These are phyloP conservation scores for Ardeotis arabs DNA, from an alignment of 2,113 vertebrate genomes.

Conservation along the genomic window DNA sequence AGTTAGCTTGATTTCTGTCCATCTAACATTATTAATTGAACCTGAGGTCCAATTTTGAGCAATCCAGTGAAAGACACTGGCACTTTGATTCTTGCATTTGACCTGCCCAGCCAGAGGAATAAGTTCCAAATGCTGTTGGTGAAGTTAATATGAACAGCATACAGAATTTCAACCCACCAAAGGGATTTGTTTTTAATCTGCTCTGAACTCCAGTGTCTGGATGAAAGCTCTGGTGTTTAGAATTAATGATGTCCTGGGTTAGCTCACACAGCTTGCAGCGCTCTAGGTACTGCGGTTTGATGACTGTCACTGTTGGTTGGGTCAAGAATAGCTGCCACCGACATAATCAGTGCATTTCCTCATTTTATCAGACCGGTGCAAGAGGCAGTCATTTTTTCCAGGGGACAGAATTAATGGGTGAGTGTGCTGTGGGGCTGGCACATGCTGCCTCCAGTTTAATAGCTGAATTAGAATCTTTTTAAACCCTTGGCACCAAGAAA, in stretches of 20 bases:
- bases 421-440: slow-evolving; percentile 56
- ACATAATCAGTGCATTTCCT: slow-evolving; percentile 58
- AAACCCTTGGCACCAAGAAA: slow-evolving; percentile 68
- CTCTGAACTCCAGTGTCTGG: slow-evolving; percentile 52
- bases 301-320: slow-evolving; percentile 69
- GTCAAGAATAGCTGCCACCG: slow-evolving; percentile 66
- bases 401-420: slow-evolving; percentile 66
- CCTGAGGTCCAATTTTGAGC: neutral
- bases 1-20: neutral
- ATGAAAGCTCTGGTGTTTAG: slow-evolving; percentile 54
- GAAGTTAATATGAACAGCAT: slow-evolving; percentile 9
- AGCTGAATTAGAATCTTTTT: slow-evolving; percentile 67
- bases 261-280: slow-evolving; percentile 57
- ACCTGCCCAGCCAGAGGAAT: slow-evolving; percentile 16
- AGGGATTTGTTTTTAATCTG: slow-evolving; percentile 67
- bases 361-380: slow-evolving; percentile 63
- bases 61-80: neutral
- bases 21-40: slow-evolving; percentile 7
- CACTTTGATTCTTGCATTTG: neutral
- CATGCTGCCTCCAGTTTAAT: slow-evolving; percentile 59
- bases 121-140: neutral
- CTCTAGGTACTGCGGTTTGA: slow-evolving; percentile 37
- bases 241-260: slow-evolving; percentile 69
- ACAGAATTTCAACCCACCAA: slow-evolving; percentile 35
- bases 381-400: slow-evolving; percentile 58